Percentiles rank a stretch among this genome's conserved stretches.
Conservation (phyloP, 2,888 invertebrate species). For the Gasteruption jaculator region DNA sequence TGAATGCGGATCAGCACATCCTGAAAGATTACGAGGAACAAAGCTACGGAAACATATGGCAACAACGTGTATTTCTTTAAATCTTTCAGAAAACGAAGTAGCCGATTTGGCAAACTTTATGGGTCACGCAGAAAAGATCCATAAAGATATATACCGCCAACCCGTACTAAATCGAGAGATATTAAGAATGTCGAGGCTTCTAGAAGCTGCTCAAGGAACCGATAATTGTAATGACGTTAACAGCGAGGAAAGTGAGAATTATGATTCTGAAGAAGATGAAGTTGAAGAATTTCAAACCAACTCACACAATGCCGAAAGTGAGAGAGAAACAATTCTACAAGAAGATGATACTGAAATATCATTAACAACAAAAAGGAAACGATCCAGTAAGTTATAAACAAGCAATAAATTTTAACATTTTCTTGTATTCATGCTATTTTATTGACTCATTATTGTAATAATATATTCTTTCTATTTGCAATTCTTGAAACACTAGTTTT, state of each 20-base stretch:
- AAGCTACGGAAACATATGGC: constrained; percentile 19
- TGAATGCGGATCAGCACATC: constrained; percentile 16
- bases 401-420: not conserved
- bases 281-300: no score
- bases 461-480: no score
- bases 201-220: constrained; percentile 19
- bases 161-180: constrained; percentile 24
- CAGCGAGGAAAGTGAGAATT: not conserved
- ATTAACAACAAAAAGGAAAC: not conserved
- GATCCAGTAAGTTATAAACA: constrained; percentile 1
- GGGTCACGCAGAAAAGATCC: constrained; percentile 14
- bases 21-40: constrained; percentile 15
- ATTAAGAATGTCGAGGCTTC: constrained; percentile 20
- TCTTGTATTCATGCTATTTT: no score
- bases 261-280: not conserved
- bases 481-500: no score
- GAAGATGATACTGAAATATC: not conserved
- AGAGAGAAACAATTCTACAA: not conserved
- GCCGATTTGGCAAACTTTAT: constrained; percentile 15
- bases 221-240: not conserved
- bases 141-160: constrained; percentile 14
- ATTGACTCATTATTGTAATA: no score
- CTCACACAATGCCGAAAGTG: not conserved
- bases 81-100: constrained; percentile 16
- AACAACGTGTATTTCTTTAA: constrained; percentile 12